phyloP scores from a whole-genome alignment of 2,113 vertebrate genomes.

The Pimephales promelas region DNA sequence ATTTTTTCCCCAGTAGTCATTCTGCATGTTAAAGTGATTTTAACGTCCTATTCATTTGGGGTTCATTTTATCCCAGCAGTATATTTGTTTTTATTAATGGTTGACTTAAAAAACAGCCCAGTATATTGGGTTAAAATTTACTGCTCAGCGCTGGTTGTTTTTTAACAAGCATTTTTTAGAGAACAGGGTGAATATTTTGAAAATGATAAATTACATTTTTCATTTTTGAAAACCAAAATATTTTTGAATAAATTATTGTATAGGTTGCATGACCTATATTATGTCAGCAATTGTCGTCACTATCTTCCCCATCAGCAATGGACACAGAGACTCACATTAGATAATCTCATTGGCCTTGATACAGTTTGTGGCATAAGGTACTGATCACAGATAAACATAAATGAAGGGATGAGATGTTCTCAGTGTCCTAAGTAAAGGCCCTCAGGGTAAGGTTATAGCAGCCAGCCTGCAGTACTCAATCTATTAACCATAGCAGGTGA shows the following conservation, averaged over 20 bases:
- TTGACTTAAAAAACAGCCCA: neutral
- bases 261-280: neutral
- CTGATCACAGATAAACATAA: neutral
- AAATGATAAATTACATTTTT: neutral
- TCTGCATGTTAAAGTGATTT: neutral
- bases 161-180: neutral
- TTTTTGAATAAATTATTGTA: neutral
- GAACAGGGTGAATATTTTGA: neutral
- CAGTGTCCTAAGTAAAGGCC: slow-evolving; percentile 7
- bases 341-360: slow-evolving; percentile 2
- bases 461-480: neutral
- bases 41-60: neutral
- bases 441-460: neutral
- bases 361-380: neutral
- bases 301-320: neutral
- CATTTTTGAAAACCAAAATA: neutral
- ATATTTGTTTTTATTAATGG: neutral
- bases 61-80: neutral
- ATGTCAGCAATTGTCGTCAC: neutral
- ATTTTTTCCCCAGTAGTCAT: no score
- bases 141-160: neutral
- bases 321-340: neutral
- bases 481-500: neutral
- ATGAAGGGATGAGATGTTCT: neutral
- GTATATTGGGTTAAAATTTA: neutral